Evolutionary conservation across 2,797 vertebrate species (phyloP), one percentile per base, ranked within the genome.

Genomic region (Pipistrellus kuhlii): DNA sequence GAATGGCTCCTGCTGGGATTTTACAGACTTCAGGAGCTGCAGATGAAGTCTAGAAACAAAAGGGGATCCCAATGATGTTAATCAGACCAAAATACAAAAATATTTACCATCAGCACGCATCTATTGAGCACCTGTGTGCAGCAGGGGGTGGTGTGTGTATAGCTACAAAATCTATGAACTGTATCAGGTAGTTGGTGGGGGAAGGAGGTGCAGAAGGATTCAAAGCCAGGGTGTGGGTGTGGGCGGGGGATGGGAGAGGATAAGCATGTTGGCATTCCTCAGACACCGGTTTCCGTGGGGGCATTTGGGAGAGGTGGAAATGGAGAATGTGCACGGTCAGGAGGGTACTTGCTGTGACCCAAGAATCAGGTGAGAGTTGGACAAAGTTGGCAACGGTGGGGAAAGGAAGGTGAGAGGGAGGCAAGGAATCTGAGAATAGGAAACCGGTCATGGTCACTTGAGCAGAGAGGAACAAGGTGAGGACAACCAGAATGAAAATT

Each of bases 291-390:
- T 93, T 76, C 68, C 4, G 0, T 46, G 75, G 59, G 27, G 17
- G 35, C 25, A 11, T 44, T 44, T 57, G 55, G 59, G 72, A 73
- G 55, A 7, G 17, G 72, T 4, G 2, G 20, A 21, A 81, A 59
- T 44, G 55, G 82, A 68, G 78, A 91, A 71, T 92, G 72, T 89
- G 72, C 30, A 64, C 59, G 81, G 41, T 86, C 66, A 86, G 77
- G 51, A 83, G 38, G 32, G n/a, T 32, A 17, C 62, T 88, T 55
- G 59, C 75, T 1, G 0, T 77, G 80, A 95, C 83, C 88, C 57
- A 55, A 48, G 55, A 80, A 73, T 69, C 44, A 51, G 27, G 30
- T n/a, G 57, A 81, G n/a, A 76, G 84, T 2, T 23, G 69, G 62
- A 59, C 14, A 21, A 41, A 44, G 41, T 21, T 27, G 53, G 38